Percentiles rank a stretch among this genome's conserved stretches.
phyloP scores from a whole-genome alignment of 1,140 invertebrate species.

The Acromyrmex charruanus region DNA sequence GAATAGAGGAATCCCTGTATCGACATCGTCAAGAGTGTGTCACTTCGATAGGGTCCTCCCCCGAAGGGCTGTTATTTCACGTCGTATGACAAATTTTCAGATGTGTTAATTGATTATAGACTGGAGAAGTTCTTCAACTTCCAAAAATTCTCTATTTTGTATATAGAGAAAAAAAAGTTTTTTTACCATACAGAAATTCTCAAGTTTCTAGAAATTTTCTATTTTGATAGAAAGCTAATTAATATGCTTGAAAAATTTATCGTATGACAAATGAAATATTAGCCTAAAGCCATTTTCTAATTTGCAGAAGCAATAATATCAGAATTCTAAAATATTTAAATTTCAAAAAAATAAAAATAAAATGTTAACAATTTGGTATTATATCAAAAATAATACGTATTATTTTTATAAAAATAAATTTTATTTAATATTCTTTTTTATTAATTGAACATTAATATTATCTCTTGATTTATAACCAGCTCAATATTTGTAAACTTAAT shows the following conservation, averaged over 20 bases:
- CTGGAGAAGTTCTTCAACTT: too few relatives aligned
- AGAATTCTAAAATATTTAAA: neutral
- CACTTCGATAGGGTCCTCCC: neutral
- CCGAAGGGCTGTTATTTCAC: too few relatives aligned
- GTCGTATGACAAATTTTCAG: too few relatives aligned
- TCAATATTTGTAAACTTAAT: neutral
- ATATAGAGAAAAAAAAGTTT: too few relatives aligned
- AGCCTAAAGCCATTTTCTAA: neutral
- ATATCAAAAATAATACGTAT: neutral
- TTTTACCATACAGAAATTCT: too few relatives aligned
- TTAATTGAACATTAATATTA: neutral
- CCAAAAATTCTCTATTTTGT: too few relatives aligned
- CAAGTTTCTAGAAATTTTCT: too few relatives aligned
- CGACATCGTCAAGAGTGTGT: neutral
- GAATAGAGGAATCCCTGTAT: neutral
- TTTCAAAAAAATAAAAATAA: neutral
- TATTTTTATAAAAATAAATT: constrained; percentile 13
- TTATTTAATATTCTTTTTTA: neutral
- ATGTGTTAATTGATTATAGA: too few relatives aligned
- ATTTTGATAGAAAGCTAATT: too few relatives aligned
- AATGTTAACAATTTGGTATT: neutral
- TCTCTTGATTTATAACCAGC: neutral
- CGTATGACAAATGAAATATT: too few relatives aligned
- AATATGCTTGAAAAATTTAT: too few relatives aligned
- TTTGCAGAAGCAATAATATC: neutral